These are phyloP conservation scores for Eptesicus fuscus DNA, from an alignment of 2,113 vertebrate species.

Conservation along the genomic window DNA sequence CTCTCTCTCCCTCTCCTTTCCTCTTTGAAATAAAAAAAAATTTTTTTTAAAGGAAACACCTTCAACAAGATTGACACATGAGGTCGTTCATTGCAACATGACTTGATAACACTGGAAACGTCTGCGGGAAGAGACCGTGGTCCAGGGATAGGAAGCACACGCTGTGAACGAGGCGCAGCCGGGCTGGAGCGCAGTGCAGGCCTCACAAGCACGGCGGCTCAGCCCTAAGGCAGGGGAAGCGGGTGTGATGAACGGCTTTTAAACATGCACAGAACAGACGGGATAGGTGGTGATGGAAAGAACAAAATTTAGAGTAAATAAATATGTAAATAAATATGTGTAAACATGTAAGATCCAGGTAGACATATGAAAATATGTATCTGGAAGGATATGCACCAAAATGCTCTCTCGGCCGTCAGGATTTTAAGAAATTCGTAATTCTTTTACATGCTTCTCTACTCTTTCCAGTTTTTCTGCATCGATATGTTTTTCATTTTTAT, in stretches of 20 bases:
- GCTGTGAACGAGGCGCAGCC: neutral
- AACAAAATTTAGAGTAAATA: too few species aligned
- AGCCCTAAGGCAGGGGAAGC: neutral
- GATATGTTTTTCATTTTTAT: neutral
- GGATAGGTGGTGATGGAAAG: too few species aligned
- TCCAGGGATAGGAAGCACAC: neutral
- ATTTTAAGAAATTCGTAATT: slow-evolving; percentile 23
- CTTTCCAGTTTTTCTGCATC: neutral
- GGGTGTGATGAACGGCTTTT: neutral
- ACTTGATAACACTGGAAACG: neutral
- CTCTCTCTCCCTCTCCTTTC: too few species aligned
- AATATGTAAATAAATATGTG: neutral
- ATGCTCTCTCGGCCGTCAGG: neutral
- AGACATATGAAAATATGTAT: neutral
- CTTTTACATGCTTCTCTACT: neutral
- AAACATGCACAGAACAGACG: neutral
- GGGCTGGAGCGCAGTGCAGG: rapidly evolving
- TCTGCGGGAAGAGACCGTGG: neutral
- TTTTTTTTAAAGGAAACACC: too few species aligned
- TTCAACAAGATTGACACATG: neutral
- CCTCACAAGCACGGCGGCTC: neutral
- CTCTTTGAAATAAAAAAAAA: too few species aligned
- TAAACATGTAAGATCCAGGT: neutral
- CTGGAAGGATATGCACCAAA: neutral
- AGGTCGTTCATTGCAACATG: neutral